These are phyloP conservation scores for Poecilus cupreus DNA, from an alignment of 2,888 invertebrate genomes.

Conservation along the genomic window DNA sequence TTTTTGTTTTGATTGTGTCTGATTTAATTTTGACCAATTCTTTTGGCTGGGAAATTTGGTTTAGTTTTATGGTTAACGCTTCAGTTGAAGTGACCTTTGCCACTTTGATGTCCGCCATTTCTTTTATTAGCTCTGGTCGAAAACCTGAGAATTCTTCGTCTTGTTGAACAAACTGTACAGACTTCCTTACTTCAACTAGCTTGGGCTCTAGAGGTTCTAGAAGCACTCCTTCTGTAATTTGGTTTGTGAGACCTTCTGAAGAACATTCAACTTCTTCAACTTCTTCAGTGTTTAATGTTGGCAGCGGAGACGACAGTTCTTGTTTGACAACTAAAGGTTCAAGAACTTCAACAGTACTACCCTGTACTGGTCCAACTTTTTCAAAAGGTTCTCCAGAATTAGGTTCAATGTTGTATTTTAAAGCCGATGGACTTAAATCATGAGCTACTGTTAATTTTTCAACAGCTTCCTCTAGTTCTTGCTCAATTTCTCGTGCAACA, in stretches of 20 bases:
- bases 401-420: constrained; percentile 70
- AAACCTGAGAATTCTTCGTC: constrained; percentile 17
- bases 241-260: not conserved
- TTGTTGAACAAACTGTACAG: not conserved
- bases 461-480: constrained; percentile 69
- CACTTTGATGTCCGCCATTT: constrained; percentile 54
- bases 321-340: constrained; percentile 57
- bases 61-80: constrained; percentile 52
- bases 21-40: not conserved
- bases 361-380: constrained; percentile 46
- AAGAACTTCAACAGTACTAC: constrained; percentile 51
- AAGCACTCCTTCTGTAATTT: not conserved
- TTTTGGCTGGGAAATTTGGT: constrained; percentile 35
- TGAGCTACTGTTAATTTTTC: constrained; percentile 69
- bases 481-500: constrained; percentile 66
- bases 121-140: constrained; percentile 32
- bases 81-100: constrained; percentile 50
- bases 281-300: not conserved
- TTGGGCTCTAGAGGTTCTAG: not conserved
- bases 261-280: constrained; percentile 7
- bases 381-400: constrained; percentile 68
- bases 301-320: not conserved
- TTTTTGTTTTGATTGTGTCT: constrained; percentile 71
- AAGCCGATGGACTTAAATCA: constrained; percentile 68
- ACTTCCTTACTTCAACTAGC: not conserved